These are phyloP conservation scores for Creontiades dilutus DNA, from an alignment of 2,888 invertebrate genomes.

Conservation along the genomic window DNA sequence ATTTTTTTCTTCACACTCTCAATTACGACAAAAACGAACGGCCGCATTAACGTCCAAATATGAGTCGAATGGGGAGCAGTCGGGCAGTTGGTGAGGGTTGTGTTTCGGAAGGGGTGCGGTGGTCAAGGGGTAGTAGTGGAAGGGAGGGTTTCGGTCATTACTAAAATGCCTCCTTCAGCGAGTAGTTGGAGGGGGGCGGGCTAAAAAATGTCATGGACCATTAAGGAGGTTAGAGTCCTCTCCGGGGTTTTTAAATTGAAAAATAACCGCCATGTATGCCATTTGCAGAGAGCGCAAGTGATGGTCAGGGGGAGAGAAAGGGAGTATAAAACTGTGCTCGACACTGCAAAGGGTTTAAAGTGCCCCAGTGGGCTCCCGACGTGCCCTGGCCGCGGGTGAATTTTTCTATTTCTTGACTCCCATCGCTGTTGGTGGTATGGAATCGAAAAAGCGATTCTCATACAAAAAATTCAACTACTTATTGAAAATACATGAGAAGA, in stretches of 20 bases:
- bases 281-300: constrained; percentile 37
- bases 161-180: neutral
- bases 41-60: constrained; percentile 12
- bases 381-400: neutral
- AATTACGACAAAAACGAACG: constrained; percentile 35
- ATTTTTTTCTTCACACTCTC: neutral
- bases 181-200: neutral
- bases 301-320: neutral
- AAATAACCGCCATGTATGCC: constrained; percentile 52
- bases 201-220: constrained; percentile 48
- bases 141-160: neutral
- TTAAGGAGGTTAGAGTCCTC: constrained; percentile 33
- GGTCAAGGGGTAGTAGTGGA: neutral
- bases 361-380: neutral
- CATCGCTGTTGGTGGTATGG: neutral
- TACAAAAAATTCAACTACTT: too few relatives aligned
- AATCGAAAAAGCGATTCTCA: too few relatives aligned
- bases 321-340: neutral
- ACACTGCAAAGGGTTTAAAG: neutral
- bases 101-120: too few relatives aligned
- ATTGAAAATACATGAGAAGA: too few relatives aligned
- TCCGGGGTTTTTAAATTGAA: constrained; percentile 54
- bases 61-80: neutral
- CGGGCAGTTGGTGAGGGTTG: too few relatives aligned
- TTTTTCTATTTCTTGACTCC: neutral